Base-by-base conservation (phyloP, 1,140 invertebrate species). In the Drosophila dunni region DNA sequence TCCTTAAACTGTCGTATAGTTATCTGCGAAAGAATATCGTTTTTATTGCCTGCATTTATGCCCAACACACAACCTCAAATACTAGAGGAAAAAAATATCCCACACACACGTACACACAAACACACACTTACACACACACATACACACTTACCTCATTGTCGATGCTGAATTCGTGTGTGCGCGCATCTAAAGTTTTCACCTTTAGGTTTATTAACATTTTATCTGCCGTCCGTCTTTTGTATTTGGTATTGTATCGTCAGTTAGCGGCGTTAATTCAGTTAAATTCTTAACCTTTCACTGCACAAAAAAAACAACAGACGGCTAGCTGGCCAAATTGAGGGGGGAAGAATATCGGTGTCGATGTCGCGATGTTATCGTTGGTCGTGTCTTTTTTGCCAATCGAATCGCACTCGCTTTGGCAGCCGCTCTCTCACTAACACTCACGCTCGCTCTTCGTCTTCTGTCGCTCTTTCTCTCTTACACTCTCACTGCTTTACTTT, bases 121-220 rank as follows among this genome's bases (percentile, higher is more conserved):
- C 24, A 29, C 24, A 29, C 24, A 29, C 3, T 29, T 6, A 29
- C 24, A 29, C 24, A 29, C 95, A 42, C 46, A 66, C 42, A 58
- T 4, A n/a, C 20, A 60, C 44, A 94, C 96, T 96, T 94, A 98
- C 97, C 93, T 97, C 96, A 93, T 98, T 96, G 54, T 97, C 95
- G 38, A 98, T 95, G 61, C 94, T 95, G 93, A 97, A 98, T 29
- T 94, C 93, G 92, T 97, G 97, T 94, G 98, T 98, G 88, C 96
- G 96, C 7, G 97, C 97, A 94, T 99, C 97, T 78, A 99, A 94
- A 24, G 98, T 99, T 93, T 98, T 98, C 45, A 99, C 96, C 70
- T 96, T 97, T 46, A 98, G 93, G 79, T 96, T 95, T 93, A 97
- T 95, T 96, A 97, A 97, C 91, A 92, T 92, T 91, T 91, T 91